A percentile compares a stretch with the other conserved stretches of the same genome.
These are phyloP conservation scores for Eonycteris spelaea DNA, from an alignment of 2,113 vertebrate genomes.

Conservation along the genomic window DNA sequence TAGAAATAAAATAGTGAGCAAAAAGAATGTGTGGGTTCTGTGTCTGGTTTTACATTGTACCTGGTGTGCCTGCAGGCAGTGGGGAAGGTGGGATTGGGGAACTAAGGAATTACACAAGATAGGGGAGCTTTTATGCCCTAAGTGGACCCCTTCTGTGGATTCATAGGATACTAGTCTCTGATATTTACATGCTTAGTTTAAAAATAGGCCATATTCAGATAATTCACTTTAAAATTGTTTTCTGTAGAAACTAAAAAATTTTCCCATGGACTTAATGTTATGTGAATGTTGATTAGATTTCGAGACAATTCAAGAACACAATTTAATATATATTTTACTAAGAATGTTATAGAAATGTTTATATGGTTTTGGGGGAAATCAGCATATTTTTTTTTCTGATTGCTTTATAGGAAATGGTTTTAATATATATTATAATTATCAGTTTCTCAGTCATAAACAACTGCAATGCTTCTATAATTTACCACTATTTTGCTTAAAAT, in stretches of 20 bases:
- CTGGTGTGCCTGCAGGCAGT: neutral
- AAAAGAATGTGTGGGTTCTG: too few relatives aligned
- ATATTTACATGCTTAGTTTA: neutral
- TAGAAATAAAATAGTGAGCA: neutral
- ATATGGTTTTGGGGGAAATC: neutral
- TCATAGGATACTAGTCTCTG: neutral
- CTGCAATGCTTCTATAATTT: slow-evolving; percentile 25
- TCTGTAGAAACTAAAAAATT: neutral
- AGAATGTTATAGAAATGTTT: neutral
- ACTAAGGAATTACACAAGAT: neutral
- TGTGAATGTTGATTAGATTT: neutral
- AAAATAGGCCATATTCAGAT: neutral
- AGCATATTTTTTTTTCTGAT: neutral
- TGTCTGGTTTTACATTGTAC: neutral
- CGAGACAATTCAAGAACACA: neutral
- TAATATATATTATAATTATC: neutral
- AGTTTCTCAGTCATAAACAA: slow-evolving; percentile 25
- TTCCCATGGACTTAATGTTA: neutral
- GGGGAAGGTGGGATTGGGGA: neutral
- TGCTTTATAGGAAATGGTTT: slow-evolving; percentile 9
- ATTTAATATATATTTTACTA: neutral
- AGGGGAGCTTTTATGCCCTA: neutral
- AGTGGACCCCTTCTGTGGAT: neutral
- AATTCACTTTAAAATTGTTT: neutral
- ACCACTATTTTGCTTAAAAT: slow-evolving; percentile 12